Percentiles rank a stretch among this genome's conserved stretches.
Conservation (phyloP, 1,140 invertebrate species). For the Drosophila santomea region DNA sequence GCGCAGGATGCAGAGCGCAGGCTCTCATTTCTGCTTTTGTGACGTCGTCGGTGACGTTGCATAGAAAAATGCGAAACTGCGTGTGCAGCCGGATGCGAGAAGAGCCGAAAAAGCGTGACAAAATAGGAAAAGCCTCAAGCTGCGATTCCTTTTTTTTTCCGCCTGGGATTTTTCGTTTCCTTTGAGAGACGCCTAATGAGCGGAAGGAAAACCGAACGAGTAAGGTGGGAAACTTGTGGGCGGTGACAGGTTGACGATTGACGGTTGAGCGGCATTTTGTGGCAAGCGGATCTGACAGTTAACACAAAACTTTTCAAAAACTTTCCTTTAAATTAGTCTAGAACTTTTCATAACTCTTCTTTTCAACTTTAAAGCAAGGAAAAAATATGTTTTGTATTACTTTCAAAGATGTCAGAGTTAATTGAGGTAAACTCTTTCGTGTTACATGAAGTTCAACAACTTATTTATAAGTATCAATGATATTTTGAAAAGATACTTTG, state of each 20-base stretch:
- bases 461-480: not conserved
- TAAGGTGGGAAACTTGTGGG: constrained; percentile 12
- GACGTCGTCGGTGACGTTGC: constrained; percentile 74
- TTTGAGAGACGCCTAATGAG: constrained; percentile 68
- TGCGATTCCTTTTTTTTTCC: constrained; percentile 14
- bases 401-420: not conserved
- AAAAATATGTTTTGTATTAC: not conserved
- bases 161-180: constrained; percentile 25
- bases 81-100: constrained; percentile 49
- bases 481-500: not conserved
- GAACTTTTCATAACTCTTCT: not conserved
- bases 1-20: constrained; percentile 49
- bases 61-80: constrained; percentile 74
- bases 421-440: not conserved
- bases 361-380: not conserved
- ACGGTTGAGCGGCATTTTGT: not conserved
- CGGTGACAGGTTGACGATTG: constrained; percentile 23
- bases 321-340: constrained; percentile 5
- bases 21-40: constrained; percentile 39
- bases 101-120: constrained; percentile 30
- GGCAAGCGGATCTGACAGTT: constrained; percentile 2
- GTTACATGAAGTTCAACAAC: not conserved
- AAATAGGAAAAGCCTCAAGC: constrained; percentile 33
- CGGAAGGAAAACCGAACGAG: constrained; percentile 64
- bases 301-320: not conserved